Evolutionary conservation across 2,888 invertebrate species (phyloP).

Genomic region (Hydropsyche betteni): DNA sequence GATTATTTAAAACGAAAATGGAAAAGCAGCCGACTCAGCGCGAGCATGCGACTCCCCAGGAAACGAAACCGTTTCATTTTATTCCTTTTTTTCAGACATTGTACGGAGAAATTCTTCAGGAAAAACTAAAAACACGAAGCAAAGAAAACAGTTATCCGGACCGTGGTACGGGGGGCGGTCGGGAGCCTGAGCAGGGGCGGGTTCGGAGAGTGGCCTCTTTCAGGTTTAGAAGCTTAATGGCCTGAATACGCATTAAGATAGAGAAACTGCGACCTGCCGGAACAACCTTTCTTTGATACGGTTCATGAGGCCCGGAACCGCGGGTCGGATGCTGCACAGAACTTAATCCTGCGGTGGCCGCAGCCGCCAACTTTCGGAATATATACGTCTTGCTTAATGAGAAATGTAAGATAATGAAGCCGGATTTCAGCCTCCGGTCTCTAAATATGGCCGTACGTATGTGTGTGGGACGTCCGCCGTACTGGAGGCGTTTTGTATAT

Average conservation of each 20-base stretch:
- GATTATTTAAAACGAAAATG: background rate
- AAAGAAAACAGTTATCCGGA: slow-evolving; percentile 40
- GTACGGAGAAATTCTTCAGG: slow-evolving; percentile 33
- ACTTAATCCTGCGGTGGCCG: slow-evolving; percentile 40
- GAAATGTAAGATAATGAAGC: slow-evolving; percentile 43
- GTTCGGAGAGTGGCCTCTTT: slow-evolving; percentile 40
- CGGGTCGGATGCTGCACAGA: slow-evolving; percentile 38
- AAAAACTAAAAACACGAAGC: slow-evolving; percentile 36
- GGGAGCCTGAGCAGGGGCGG: background rate
- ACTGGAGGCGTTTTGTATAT: no score
- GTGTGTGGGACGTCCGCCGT: no score
- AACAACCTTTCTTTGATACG: slow-evolving; percentile 45
- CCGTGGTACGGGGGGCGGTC: slow-evolving; percentile 19
- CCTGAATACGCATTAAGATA: slow-evolving; percentile 48
- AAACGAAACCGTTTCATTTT: slow-evolving; percentile 12
- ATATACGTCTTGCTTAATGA: slow-evolving; percentile 40
- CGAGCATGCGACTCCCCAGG: no score
- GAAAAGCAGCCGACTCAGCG: slow-evolving; percentile 7
- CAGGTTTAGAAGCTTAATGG: slow-evolving; percentile 49
- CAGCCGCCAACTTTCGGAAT: slow-evolving; percentile 28
- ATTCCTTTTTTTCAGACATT: slow-evolving; percentile 8
- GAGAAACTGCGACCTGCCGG: slow-evolving; percentile 46
- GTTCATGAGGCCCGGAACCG: slow-evolving; percentile 40
- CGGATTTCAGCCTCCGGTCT: slow-evolving; percentile 5
- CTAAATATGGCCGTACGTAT: slow-evolving; percentile 14